A percentile compares a stretch with the other conserved stretches of the same genome.
These are phyloP conservation scores for Fulmarus glacialis DNA, from an alignment of 2,113 vertebrate genomes.

Conservation along the genomic window DNA sequence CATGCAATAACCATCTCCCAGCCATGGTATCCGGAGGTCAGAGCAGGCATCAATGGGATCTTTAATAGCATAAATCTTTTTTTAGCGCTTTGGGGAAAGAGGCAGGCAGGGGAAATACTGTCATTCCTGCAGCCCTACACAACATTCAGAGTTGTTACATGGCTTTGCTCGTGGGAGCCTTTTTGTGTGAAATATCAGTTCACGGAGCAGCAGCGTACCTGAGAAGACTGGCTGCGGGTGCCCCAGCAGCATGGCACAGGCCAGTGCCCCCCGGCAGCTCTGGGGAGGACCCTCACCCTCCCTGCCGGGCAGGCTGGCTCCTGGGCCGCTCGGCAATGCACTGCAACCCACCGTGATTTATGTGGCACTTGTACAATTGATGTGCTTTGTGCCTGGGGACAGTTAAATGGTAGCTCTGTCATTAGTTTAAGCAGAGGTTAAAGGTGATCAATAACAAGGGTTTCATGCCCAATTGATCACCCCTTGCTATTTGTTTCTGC, in stretches of 20 bases:
- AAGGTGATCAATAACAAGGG: conserved; percentile 94
- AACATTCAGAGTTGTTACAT: fast-evolving
- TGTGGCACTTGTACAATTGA: conserved; percentile 85
- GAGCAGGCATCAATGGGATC: neutral
- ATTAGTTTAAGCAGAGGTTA: conserved; percentile 89
- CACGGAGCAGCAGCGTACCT: neutral
- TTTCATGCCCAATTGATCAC: conserved; percentile 86
- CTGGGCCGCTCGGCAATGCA: neutral
- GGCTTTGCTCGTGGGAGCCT: neutral
- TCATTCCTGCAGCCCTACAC: neutral
- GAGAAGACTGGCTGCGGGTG: neutral
- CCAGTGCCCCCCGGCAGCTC: neutral
- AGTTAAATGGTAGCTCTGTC: conserved; percentile 90
- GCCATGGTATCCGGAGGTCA: fast-evolving
- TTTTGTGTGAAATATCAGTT: fast-evolving
- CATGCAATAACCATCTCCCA: neutral
- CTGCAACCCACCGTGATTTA: conserved; percentile 73
- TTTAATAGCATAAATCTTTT: neutral
- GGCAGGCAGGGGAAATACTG: neutral
- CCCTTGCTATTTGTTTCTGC: conserved; percentile 76
- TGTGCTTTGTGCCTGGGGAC: conserved; percentile 81
- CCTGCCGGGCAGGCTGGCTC: conserved; percentile 50
- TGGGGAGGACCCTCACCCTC: neutral
- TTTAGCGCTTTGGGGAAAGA: neutral
- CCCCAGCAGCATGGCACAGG: neutral